Conservation (phyloP, 2,888 invertebrate species). For the Balanococcus diminutus region DNA sequence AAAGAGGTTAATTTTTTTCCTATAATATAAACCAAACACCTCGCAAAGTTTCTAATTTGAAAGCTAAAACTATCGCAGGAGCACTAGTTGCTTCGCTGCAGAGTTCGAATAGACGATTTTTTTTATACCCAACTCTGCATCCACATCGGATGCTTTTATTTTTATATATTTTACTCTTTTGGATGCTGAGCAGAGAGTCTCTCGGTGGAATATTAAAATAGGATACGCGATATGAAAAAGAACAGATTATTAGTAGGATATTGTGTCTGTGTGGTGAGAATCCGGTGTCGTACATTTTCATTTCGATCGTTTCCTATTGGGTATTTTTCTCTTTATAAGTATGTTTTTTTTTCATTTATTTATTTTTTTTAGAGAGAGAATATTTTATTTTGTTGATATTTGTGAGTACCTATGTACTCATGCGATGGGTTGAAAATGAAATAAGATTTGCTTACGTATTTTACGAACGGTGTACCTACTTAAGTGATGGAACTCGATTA, state of each 20-base stretch:
- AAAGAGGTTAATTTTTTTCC: constrained; percentile 3
- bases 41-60: neutral
- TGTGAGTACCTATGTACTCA: too few relatives aligned
- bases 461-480: too few relatives aligned
- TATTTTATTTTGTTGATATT: too few relatives aligned
- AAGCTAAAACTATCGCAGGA: neutral
- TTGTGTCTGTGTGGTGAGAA: neutral
- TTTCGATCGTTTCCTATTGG: neutral
- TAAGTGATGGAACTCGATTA: too few relatives aligned
- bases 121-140: neutral
- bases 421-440: too few relatives aligned
- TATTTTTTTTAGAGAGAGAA: too few relatives aligned
- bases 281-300: neutral
- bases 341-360: too few relatives aligned
- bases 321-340: neutral
- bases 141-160: neutral
- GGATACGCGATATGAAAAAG: neutral
- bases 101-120: neutral
- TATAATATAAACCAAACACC: constrained; percentile 27
- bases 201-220: neutral
- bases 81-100: neutral
- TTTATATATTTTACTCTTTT: neutral
- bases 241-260: neutral
- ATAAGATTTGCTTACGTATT: too few relatives aligned
- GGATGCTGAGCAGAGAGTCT: neutral